Percentiles rank a stretch among this genome's conserved stretches.
Conservation (phyloP, 2,888 invertebrate species). For the Blera fallax region DNA sequence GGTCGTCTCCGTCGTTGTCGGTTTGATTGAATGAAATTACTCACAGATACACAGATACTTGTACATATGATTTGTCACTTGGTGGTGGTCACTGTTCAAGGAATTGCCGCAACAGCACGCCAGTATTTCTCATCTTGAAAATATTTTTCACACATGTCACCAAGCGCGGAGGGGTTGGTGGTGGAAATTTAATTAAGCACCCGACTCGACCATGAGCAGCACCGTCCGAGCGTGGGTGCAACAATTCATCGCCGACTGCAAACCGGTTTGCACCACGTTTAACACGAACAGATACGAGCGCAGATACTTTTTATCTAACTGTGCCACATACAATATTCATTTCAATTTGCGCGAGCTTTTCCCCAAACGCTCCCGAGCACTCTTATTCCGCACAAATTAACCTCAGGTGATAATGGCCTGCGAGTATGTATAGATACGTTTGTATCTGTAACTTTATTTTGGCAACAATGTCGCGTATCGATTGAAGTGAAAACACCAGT, state of each 20-base stretch:
- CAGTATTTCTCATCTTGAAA: slow-evolving; percentile 25
- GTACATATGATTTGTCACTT: slow-evolving; percentile 9
- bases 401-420: not conserved
- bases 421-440: not conserved
- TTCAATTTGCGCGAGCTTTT: not conserved
- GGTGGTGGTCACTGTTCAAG: slow-evolving; percentile 44
- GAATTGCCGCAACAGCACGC: slow-evolving; percentile 1
- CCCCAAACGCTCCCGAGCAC: not conserved
- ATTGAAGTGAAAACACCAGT: not conserved
- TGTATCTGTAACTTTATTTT: slow-evolving; percentile 19
- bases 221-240: slow-evolving; percentile 37
- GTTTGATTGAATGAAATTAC: slow-evolving; percentile 47
- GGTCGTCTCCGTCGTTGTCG: not conserved
- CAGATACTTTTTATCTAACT: slow-evolving; percentile 6
- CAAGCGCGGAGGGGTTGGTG: not conserved
- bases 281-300: not conserved
- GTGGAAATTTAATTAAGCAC: slow-evolving; percentile 44
- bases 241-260: slow-evolving; percentile 18
- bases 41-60: slow-evolving; percentile 23
- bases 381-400: not conserved
- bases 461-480: slow-evolving; percentile 43
- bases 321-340: not conserved
- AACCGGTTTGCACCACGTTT: slow-evolving; percentile 7
- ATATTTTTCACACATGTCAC: slow-evolving; percentile 33
- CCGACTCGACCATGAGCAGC: not conserved